These are phyloP conservation scores for Chironex yamaguchii DNA, from an alignment of 30 jellyfish, hydroid and myxozoan species.

Conservation along the genomic window DNA sequence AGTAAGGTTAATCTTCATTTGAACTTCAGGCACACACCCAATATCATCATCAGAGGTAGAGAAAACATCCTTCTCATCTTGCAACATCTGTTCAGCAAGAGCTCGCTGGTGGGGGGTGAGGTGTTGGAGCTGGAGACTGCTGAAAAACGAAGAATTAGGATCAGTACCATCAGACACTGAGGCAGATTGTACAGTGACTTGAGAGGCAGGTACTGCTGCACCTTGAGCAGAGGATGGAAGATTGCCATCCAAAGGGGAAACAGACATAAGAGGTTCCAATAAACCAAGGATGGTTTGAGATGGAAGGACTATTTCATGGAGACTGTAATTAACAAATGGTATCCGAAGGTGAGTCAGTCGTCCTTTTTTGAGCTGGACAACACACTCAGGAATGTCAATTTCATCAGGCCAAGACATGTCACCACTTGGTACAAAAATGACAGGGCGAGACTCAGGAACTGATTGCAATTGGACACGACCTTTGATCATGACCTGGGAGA, in stretches of 20 bases:
- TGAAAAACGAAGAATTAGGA: too few species aligned
- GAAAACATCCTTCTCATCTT: constrained; percentile 9
- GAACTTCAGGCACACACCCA: constrained; percentile 16
- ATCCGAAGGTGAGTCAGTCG: constrained; percentile 14
- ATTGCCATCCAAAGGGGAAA: constrained; percentile 23
- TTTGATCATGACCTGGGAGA: too few species aligned
- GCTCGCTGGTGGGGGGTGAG: constrained; percentile 5
- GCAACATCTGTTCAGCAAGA: constrained; percentile 19
- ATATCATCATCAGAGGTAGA: constrained; percentile 21
- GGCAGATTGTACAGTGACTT: too few species aligned
- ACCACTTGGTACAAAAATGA: constrained; percentile 21
- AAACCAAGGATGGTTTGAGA: constrained; percentile 40
- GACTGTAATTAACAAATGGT: constrained; percentile 12
- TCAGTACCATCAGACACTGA: too few species aligned
- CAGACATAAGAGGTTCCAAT: constrained; percentile 8
- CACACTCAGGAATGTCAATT: constrained; percentile 5
- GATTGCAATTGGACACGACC: too few species aligned
- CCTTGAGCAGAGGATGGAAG: too few species aligned
- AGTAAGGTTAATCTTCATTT: constrained; percentile 1
- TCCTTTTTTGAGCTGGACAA: constrained; percentile 19
- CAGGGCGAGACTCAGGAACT: too few species aligned
- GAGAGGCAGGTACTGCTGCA: too few species aligned
- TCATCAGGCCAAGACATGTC: constrained; percentile 16
- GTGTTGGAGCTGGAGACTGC: too few species aligned
- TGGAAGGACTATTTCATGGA: constrained; percentile 8